Conservation (phyloP, 1,140 invertebrate genomes). For the Zaprionus inermis region DNA sequence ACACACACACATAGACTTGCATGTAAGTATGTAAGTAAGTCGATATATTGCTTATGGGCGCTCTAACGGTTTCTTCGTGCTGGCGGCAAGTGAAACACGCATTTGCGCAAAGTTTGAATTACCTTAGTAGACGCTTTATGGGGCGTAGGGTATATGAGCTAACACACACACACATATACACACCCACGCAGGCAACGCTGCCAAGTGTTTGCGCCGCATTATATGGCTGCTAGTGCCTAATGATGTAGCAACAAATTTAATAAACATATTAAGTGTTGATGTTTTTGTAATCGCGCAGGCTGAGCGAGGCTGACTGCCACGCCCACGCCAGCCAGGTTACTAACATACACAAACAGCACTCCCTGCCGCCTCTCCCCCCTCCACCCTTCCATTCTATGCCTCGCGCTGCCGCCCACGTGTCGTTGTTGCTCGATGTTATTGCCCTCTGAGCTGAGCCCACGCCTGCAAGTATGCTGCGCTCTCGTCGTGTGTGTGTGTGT, state of each 20-base stretch:
- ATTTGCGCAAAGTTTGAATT: slow-evolving; percentile 49
- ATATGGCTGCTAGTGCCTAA: slow-evolving; percentile 80
- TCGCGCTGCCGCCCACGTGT: neutral
- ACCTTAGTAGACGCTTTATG: slow-evolving; percentile 49
- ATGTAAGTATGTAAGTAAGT: neutral
- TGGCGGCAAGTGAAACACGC: slow-evolving; percentile 37
- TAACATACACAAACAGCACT: slow-evolving; percentile 7
- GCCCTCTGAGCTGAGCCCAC: slow-evolving; percentile 9
- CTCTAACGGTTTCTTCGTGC: slow-evolving; percentile 29
- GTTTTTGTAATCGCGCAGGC: slow-evolving; percentile 73
- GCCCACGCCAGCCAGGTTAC: slow-evolving; percentile 33
- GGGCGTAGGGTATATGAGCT: slow-evolving; percentile 40
- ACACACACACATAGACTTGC: slow-evolving; percentile 31
- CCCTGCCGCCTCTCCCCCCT: no score
- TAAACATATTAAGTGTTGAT: slow-evolving; percentile 83
- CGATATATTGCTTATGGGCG: slow-evolving; percentile 28
- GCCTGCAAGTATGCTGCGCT: slow-evolving; percentile 23
- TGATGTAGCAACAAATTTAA: slow-evolving; percentile 83
- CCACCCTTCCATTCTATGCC: neutral
- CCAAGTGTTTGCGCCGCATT: slow-evolving; percentile 74
- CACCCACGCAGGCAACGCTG: neutral
- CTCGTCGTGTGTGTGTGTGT: neutral
- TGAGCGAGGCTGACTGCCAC: neutral
- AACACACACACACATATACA: slow-evolving; percentile 2
- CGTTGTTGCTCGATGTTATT: slow-evolving; percentile 18